Conservation (phyloP, 2,113 vertebrate species). For the Telmatochromis brachygnathus region DNA sequence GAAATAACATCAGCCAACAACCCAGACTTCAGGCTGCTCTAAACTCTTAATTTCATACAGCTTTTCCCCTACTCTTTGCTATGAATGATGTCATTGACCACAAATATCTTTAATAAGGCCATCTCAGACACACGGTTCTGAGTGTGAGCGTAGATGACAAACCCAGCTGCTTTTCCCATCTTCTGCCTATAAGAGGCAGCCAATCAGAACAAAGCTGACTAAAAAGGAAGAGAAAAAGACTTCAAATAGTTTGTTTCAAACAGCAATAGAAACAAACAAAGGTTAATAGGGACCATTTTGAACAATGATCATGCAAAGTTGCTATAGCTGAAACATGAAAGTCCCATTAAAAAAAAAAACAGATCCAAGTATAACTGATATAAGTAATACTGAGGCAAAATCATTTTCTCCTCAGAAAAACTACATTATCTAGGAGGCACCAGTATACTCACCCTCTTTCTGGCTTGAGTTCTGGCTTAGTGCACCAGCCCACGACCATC, state of each 20-base stretch:
- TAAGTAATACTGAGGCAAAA: neutral
- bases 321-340: neutral
- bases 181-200: neutral
- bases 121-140: neutral
- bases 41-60: neutral
- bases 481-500: constrained; percentile 92
- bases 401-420: neutral
- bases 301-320: neutral
- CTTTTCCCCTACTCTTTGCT: neutral
- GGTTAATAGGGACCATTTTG: neutral
- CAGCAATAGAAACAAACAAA: neutral
- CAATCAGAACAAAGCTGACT: neutral
- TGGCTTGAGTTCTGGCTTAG: constrained; percentile 80
- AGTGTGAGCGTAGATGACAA: neutral
- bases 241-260: neutral
- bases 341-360: neutral
- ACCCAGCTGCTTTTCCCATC: neutral
- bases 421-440: neutral
- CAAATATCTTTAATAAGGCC: neutral
- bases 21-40: neutral
- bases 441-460: constrained; percentile 80
- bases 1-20: rapidly evolving
- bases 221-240: neutral
- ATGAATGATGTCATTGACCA: neutral
- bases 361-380: neutral